A percentile compares a stretch with the other conserved stretches of the same genome.
Conservation (phyloP, 2,888 invertebrate species). For the Idaea biselata region DNA sequence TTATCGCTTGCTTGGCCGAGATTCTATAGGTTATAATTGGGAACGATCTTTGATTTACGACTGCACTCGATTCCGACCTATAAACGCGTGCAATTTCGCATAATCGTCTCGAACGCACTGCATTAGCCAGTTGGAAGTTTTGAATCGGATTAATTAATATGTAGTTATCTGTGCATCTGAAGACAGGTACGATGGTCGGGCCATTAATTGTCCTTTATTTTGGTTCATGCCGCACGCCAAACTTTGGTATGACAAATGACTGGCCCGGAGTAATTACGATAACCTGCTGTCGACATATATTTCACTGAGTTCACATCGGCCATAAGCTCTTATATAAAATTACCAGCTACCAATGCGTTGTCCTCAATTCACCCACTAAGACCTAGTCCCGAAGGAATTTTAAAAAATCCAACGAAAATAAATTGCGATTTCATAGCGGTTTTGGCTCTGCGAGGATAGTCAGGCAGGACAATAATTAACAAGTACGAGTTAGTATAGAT, state of each 20-base stretch:
- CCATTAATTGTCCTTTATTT: conserved; percentile 19
- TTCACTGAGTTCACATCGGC: not conserved
- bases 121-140: conserved; percentile 15
- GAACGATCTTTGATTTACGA: conserved; percentile 52
- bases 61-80: conserved; percentile 39
- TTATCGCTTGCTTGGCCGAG: conserved; percentile 54
- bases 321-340: not conserved
- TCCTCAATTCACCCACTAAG: too few relatives aligned
- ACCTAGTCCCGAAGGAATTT: too few relatives aligned
- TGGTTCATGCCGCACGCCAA: conserved; percentile 14
- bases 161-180: conserved; percentile 5
- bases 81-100: conserved; percentile 42
- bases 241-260: conserved; percentile 5
- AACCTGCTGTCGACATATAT: not conserved
- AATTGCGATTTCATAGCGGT: too few relatives aligned
- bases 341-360: not conserved
- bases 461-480: too few relatives aligned
- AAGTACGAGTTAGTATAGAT: too few relatives aligned
- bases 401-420: too few relatives aligned
- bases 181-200: conserved; percentile 22
- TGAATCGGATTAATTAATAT: conserved; percentile 20
- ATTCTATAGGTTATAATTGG: conserved; percentile 43
- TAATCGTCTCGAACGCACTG: conserved; percentile 21
- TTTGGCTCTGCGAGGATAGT: too few relatives aligned
- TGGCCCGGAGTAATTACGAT: not conserved